Conservation (phyloP, 64 coral and sea anemone species). For the Montipora foliosa region DNA sequence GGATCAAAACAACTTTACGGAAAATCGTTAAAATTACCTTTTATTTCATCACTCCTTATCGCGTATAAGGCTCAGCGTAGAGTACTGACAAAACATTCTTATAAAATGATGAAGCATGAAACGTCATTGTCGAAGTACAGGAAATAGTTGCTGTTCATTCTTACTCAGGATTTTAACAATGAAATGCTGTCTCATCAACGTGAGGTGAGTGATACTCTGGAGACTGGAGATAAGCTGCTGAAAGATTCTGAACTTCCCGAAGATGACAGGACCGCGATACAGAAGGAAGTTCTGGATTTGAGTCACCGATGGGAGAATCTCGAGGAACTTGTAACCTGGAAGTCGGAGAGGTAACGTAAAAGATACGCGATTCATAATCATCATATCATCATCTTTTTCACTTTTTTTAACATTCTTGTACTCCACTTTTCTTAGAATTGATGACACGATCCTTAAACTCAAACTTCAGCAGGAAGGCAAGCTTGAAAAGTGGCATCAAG, state of each 20-base stretch:
- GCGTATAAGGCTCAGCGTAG: neutral
- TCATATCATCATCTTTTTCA: neutral
- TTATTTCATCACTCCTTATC: too few species aligned
- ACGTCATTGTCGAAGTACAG: neutral
- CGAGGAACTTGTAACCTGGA: constrained; percentile 82
- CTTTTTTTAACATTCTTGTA: neutral
- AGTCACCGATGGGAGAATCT: constrained; percentile 88
- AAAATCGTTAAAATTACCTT: neutral
- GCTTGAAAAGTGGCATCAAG: constrained; percentile 85
- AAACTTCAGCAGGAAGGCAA: constrained; percentile 83
- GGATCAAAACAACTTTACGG: neutral
- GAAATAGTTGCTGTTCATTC: neutral
- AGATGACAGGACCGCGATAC: constrained; percentile 72
- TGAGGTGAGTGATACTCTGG: constrained; percentile 78
- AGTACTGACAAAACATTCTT: too few species aligned
- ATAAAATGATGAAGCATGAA: too few species aligned
- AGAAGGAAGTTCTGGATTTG: constrained; percentile 78
- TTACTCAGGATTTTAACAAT: constrained; percentile 56
- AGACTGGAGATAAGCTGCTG: constrained; percentile 64
- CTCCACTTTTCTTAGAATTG: constrained; percentile 55
- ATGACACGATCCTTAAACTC: constrained; percentile 83
- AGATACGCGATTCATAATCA: neutral
- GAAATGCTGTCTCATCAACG: constrained; percentile 76
- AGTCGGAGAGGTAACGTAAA: constrained; percentile 66
- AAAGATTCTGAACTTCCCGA: constrained; percentile 75